phyloP scores from a whole-genome alignment of 2,888 invertebrate genomes.

The Harmothoe impar region DNA sequence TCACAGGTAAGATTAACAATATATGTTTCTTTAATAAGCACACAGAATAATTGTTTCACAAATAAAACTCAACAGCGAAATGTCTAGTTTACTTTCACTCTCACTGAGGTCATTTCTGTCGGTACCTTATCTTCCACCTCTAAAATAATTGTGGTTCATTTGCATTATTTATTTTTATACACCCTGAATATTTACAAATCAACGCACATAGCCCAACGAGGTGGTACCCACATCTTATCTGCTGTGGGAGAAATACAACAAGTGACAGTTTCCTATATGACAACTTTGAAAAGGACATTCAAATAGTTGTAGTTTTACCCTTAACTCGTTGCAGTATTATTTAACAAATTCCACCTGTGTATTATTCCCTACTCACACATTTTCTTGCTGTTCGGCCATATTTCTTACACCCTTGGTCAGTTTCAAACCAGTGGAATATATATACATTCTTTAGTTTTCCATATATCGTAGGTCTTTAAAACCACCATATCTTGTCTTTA shows the following conservation, averaged over 20 bases:
- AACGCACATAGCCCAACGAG: not conserved
- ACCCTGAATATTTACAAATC: not conserved
- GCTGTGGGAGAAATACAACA: not conserved
- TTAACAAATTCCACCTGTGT: too few relatives aligned
- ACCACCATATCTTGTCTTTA: too few relatives aligned
- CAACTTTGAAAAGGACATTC: not conserved
- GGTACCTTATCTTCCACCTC: not conserved
- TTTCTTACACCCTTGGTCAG: too few relatives aligned
- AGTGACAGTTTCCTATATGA: not conserved
- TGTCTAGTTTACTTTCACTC: not conserved
- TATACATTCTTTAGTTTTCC: too few relatives aligned
- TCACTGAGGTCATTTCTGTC: not conserved
- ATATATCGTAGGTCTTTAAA: not conserved
- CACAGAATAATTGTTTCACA: not conserved
- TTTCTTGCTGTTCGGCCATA: too few relatives aligned
- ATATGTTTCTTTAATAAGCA: not conserved
- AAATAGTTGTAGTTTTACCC: too few relatives aligned
- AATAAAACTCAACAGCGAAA: conserved; percentile 33
- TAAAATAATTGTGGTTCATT: not conserved
- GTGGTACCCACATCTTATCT: not conserved
- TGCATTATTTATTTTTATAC: not conserved
- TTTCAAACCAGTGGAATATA: too few relatives aligned
- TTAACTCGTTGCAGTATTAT: too few relatives aligned
- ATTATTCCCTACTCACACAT: too few relatives aligned
- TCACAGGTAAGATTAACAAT: conserved; percentile 30